Conservation (phyloP, 2,797 vertebrate genomes). For the Sarcoramphus papa region DNA sequence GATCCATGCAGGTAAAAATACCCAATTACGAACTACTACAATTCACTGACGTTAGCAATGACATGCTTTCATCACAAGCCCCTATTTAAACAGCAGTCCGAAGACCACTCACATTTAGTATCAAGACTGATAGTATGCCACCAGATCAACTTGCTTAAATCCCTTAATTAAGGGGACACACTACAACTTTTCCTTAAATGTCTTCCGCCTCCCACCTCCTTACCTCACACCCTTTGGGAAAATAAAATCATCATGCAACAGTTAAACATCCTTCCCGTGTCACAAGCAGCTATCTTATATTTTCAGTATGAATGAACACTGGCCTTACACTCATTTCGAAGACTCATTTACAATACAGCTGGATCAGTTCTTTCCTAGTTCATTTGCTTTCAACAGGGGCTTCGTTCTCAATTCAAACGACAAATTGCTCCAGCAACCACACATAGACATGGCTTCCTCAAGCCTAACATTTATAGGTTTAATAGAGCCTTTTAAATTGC, state of each 20-base stretch:
- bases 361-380: neutral
- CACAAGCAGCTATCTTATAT: neutral
- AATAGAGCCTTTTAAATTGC: neutral
- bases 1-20: neutral
- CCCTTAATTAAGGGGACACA: neutral
- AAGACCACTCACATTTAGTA: neutral
- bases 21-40: neutral
- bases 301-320: neutral
- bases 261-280: neutral
- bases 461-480: neutral
- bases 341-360: neutral
- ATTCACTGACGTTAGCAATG: neutral
- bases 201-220: neutral
- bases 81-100: neutral
- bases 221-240: neutral
- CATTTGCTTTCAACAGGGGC: neutral
- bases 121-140: neutral
- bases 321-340: neutral
- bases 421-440: neutral
- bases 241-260: neutral
- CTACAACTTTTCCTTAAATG: neutral
- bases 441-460: neutral
- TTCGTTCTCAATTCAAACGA: conserved; percentile 4
- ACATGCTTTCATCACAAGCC: neutral
- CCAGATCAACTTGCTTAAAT: neutral